Percentiles rank a stretch among this genome's conserved stretches.
phyloP scores from a whole-genome alignment of 2,113 vertebrate species.

The Percina caprodes region DNA sequence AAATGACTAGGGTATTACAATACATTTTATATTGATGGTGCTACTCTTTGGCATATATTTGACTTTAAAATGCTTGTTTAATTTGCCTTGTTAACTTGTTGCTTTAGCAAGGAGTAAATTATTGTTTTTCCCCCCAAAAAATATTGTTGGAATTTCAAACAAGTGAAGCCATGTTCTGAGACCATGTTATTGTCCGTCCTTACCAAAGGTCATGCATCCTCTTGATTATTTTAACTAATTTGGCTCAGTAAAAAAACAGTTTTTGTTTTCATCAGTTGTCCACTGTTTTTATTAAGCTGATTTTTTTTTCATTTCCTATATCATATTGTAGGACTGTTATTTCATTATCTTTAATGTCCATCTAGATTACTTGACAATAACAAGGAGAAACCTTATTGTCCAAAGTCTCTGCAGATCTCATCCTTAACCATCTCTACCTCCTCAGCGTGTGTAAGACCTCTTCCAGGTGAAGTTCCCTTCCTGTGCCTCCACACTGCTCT shows the following conservation, averaged over 20 bases:
- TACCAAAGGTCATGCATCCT: not conserved
- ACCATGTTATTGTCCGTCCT: not conserved
- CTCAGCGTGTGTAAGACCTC: constrained; percentile 71
- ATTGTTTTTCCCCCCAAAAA: not conserved
- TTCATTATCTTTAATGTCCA: not conserved
- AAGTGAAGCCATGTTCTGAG: not conserved
- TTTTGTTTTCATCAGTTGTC: not conserved
- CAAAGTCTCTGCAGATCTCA: not conserved
- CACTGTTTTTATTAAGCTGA: not conserved
- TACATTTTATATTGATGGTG: not conserved
- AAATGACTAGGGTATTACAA: not conserved
- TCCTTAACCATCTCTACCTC: not conserved
- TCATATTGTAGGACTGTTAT: not conserved
- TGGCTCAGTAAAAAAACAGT: not conserved
- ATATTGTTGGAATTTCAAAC: not conserved
- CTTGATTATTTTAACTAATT: not conserved
- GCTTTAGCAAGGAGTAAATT: not conserved
- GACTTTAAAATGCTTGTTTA: not conserved
- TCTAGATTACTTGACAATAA: not conserved
- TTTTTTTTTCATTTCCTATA: not conserved
- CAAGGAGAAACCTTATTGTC: not conserved
- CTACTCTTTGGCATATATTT: not conserved
- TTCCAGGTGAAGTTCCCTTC: constrained; percentile 66
- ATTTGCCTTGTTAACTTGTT: not conserved
- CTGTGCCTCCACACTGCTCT: constrained; percentile 24